Evolutionary conservation across 2,113 vertebrate genomes (phyloP).

Genomic region (Eudyptes chrysolophus): DNA sequence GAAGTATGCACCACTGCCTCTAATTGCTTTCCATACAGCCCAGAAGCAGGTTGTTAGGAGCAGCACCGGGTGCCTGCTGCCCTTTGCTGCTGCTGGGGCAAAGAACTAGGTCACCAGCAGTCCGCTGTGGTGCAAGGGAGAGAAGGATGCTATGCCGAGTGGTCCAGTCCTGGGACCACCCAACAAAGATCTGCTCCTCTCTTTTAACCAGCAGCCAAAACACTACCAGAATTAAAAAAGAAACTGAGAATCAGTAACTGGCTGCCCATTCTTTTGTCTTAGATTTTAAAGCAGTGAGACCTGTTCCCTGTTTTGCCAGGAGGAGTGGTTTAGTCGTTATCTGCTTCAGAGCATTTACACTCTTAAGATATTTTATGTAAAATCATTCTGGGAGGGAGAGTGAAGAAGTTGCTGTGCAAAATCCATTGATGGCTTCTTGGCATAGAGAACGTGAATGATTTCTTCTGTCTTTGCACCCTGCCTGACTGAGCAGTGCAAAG

Average conservation of each 20-base stretch:
- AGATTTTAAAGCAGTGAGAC: background rate
- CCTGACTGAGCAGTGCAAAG: background rate
- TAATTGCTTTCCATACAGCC: accelerated
- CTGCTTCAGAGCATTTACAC: background rate
- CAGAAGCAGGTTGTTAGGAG: background rate
- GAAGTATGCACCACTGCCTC: background rate
- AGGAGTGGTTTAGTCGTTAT: constrained; percentile 13
- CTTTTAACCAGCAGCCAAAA: background rate
- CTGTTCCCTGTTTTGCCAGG: background rate
- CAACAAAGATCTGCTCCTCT: background rate
- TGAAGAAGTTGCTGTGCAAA: background rate
- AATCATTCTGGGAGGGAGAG: background rate
- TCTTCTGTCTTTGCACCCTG: background rate
- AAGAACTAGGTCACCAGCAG: background rate
- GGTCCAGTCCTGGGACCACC: background rate
- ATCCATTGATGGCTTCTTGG: background rate
- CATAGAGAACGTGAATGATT: background rate
- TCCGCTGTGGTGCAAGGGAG: background rate
- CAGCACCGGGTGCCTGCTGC: accelerated
- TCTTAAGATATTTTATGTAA: background rate
- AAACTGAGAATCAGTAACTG: background rate
- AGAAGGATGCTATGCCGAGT: accelerated
- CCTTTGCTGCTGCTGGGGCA: accelerated
- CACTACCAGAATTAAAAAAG: background rate
- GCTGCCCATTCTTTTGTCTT: background rate